These are phyloP conservation scores for Nasonia oneida DNA, from an alignment of 2,888 invertebrate species.

Conservation along the genomic window DNA sequence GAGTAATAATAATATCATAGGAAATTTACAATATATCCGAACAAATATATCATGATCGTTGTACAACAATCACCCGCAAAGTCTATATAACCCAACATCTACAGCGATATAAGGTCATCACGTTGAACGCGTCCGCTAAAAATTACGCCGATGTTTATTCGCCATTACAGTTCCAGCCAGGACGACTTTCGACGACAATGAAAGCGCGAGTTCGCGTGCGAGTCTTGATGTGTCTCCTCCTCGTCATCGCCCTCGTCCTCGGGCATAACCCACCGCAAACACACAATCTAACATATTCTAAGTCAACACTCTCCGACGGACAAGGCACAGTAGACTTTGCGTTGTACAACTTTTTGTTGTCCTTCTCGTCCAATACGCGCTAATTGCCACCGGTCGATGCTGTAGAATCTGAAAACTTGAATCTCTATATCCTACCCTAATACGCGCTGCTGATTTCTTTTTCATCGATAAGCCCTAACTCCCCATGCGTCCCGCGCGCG, in stretches of 20 bases:
- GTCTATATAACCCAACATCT: neutral
- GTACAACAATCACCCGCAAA: neutral
- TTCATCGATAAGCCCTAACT: too few relatives aligned
- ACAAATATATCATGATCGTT: too few relatives aligned
- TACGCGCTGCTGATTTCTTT: too few relatives aligned
- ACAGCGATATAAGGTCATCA: too few relatives aligned
- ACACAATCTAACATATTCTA: neutral
- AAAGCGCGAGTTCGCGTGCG: constrained; percentile 46
- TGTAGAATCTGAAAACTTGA: constrained; percentile 34
- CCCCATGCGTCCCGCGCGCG: too few relatives aligned
- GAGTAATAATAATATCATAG: too few relatives aligned
- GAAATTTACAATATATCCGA: too few relatives aligned
- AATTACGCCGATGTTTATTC: constrained; percentile 38
- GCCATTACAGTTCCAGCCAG: constrained; percentile 17
- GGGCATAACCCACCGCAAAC: neutral
- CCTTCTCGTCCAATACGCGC: neutral
- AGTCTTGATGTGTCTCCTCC: neutral
- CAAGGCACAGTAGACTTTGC: neutral
- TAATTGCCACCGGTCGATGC: constrained; percentile 31
- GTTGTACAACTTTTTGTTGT: neutral
- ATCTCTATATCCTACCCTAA: neutral
- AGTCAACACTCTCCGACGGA: neutral
- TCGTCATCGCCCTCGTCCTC: neutral
- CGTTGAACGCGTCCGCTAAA: neutral
- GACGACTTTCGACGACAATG: constrained; percentile 17